phyloP scores from a whole-genome alignment of 2,888 invertebrate genomes.

The Carabus problematicus region DNA sequence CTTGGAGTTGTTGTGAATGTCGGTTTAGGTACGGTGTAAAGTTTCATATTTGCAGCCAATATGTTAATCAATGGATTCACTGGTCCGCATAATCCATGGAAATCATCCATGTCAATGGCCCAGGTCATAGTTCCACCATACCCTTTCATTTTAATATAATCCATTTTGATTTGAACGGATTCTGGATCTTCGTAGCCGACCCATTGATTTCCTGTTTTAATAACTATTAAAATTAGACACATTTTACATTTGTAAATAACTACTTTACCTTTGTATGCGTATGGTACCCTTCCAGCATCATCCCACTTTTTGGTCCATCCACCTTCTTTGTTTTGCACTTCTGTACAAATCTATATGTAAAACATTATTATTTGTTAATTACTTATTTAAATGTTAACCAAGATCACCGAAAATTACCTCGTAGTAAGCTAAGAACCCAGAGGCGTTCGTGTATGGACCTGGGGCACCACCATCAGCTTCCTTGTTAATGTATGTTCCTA shows the following conservation, averaged over 20 bases:
- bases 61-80: slow-evolving; percentile 78
- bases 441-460: slow-evolving; percentile 85
- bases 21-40: slow-evolving; percentile 73
- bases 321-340: slow-evolving; percentile 70
- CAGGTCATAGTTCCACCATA: slow-evolving; percentile 91
- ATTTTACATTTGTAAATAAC: background rate
- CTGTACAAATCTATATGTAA: slow-evolving; percentile 74
- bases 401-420: slow-evolving; percentile 65
- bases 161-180: slow-evolving; percentile 88
- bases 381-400: background rate
- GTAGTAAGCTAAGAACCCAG: slow-evolving; percentile 87
- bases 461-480: slow-evolving; percentile 88
- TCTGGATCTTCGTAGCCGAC: slow-evolving; percentile 86
- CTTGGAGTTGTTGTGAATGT: slow-evolving; percentile 71
- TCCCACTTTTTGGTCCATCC: slow-evolving; percentile 89
- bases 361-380: slow-evolving; percentile 32
- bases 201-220: slow-evolving; percentile 75
- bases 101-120: slow-evolving; percentile 94
- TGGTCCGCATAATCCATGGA: slow-evolving; percentile 80
- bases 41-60: slow-evolving; percentile 74
- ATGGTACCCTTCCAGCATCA: slow-evolving; percentile 81
- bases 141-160: slow-evolving; percentile 83
- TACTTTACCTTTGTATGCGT: slow-evolving; percentile 75
- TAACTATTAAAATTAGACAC: slow-evolving; percentile 6
- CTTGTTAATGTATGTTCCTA: slow-evolving; percentile 88